A percentile compares a stretch with the other conserved stretches of the same genome.
Evolutionary conservation across 2,113 vertebrate species (phyloP).

Genomic region (Barnardius zonarius): DNA sequence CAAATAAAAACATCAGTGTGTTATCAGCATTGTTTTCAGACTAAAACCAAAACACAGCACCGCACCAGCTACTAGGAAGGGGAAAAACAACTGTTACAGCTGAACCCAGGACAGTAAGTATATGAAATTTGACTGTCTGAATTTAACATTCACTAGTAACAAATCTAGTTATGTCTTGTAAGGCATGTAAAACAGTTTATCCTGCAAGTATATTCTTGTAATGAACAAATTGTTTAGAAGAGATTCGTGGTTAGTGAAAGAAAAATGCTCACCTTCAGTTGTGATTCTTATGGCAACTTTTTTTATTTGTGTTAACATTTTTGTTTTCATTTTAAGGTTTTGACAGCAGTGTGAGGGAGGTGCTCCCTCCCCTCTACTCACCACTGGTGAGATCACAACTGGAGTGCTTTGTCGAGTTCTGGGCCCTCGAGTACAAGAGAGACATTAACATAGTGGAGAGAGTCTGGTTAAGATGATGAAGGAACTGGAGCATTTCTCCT

Average conservation of each 20-base stretch:
- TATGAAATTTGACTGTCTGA: not conserved
- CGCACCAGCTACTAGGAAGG: not conserved
- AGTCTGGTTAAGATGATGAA: not conserved
- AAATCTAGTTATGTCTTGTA: not conserved
- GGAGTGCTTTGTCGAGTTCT: not conserved
- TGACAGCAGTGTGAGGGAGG: not conserved
- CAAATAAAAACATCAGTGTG: not conserved
- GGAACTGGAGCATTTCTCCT: too few relatives aligned
- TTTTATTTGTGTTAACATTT: not conserved
- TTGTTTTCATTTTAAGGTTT: not conserved
- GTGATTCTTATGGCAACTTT: not conserved
- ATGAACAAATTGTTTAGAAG: not conserved
- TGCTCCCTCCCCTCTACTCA: not conserved
- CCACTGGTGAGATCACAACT: not conserved
- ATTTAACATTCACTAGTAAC: not conserved
- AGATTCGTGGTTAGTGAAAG: not conserved
- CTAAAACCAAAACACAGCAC: not conserved
- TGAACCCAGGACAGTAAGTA: not conserved
- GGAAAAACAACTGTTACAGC: not conserved
- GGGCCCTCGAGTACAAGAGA: not conserved
- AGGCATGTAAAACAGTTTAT: not conserved
- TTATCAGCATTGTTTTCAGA: not conserved
- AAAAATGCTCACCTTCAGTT: not conserved
- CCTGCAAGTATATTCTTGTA: not conserved
- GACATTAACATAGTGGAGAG: not conserved